Conservation (phyloP, 2,797 vertebrate species). For the Phyllotis vaccarum region DNA sequence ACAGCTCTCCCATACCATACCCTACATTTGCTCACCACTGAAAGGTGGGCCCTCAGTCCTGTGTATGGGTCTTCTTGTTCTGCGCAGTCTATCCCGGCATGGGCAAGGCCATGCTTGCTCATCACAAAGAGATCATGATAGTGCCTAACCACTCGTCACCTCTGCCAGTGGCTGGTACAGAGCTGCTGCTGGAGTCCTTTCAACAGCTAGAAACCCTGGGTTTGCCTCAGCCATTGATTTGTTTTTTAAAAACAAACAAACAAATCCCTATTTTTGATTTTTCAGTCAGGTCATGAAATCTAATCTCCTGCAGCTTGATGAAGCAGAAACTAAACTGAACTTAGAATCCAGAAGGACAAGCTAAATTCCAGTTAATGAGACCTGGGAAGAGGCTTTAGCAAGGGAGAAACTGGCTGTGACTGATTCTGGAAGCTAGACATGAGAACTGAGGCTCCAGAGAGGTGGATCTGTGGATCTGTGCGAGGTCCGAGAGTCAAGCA, state of each 20-base stretch:
- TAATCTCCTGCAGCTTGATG: background rate
- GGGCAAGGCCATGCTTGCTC: background rate
- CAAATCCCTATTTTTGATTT: background rate
- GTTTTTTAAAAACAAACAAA: background rate
- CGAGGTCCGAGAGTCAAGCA: background rate
- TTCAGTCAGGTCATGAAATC: slow-evolving; percentile 35
- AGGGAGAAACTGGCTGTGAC: background rate
- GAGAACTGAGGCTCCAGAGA: background rate
- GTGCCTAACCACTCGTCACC: background rate
- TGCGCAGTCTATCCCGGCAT: background rate
- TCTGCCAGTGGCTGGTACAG: background rate
- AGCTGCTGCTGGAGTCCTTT: background rate
- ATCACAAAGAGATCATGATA: background rate
- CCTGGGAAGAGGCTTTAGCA: background rate
- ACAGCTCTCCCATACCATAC: background rate
- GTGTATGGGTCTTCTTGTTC: background rate
- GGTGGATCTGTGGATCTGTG: background rate
- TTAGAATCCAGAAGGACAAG: background rate
- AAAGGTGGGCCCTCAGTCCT: too few relatives aligned
- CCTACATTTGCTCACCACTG: background rate
- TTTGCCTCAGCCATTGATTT: background rate
- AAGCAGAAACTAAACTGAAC: slow-evolving; percentile 35
- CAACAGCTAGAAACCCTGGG: background rate
- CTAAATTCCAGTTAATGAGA: background rate
- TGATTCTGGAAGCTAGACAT: background rate